A percentile compares a stretch with the other conserved stretches of the same genome.
These are phyloP conservation scores for Epizoanthus rinbou DNA, from an alignment of 92 coral and sea anemone species.

Conservation along the genomic window DNA sequence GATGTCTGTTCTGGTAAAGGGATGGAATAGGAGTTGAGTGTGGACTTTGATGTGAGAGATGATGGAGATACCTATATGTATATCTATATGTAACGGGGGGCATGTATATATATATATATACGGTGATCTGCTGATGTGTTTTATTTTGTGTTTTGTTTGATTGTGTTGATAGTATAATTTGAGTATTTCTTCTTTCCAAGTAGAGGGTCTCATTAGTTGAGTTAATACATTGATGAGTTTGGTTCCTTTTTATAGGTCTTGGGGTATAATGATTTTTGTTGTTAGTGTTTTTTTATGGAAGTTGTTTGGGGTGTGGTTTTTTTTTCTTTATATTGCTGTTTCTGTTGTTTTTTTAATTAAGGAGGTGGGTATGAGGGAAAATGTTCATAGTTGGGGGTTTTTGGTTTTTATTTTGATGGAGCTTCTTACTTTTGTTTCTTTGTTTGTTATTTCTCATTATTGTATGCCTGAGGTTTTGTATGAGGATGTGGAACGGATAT, in stretches of 20 bases:
- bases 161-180: background rate
- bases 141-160: background rate
- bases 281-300: slow-evolving; percentile 2
- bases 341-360: background rate
- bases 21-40: no score
- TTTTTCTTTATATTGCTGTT: background rate
- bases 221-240: background rate
- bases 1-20: no score
- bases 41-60: no score
- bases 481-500: background rate
- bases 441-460: background rate
- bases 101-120: no score
- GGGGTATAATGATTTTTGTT: background rate
- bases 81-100: no score
- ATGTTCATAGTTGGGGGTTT: background rate
- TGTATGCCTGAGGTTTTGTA: background rate
- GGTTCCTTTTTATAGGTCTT: background rate
- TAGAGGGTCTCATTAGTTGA: background rate
- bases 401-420: background rate
- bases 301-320: background rate
- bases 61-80: no score
- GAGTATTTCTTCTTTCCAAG: background rate
- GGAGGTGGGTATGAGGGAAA: background rate
- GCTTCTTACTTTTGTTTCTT: background rate
- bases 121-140: no score